Conservation (phyloP, 2,888 invertebrate species). For the Tetrapedia diversipes region DNA sequence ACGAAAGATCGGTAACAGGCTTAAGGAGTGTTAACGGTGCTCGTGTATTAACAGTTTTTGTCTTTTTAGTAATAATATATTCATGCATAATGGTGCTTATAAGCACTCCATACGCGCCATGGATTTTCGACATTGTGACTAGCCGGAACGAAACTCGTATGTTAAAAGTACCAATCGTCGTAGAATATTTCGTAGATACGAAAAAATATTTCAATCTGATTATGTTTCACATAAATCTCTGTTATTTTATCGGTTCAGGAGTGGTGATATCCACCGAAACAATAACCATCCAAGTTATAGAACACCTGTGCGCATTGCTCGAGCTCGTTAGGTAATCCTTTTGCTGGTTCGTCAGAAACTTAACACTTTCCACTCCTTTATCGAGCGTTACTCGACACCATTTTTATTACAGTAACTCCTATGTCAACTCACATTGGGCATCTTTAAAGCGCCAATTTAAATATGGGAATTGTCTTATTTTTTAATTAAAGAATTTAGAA, state of each 20-base stretch:
- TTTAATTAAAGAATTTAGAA: no score
- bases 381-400: no score
- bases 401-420: no score
- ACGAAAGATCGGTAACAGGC: no score
- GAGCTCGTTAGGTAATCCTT: constrained; percentile 7
- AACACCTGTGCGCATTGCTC: background rate
- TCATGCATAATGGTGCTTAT: background rate
- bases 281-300: background rate
- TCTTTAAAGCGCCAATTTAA: no score
- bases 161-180: background rate
- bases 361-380: no score
- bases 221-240: background rate
- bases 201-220: background rate
- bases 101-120: background rate
- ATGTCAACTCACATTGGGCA: no score
- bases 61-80: background rate
- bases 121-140: background rate
- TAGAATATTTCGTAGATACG: no score
- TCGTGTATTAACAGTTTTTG: background rate
- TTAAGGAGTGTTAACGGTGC: no score
- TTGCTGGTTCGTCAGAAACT: no score
- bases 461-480: no score
- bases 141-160: background rate
- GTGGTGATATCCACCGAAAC: background rate
- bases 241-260: background rate